Percentiles rank a stretch among this genome's conserved stretches.
These are phyloP conservation scores for Mycteria americana DNA, from an alignment of 2,797 vertebrate species.

Conservation along the genomic window DNA sequence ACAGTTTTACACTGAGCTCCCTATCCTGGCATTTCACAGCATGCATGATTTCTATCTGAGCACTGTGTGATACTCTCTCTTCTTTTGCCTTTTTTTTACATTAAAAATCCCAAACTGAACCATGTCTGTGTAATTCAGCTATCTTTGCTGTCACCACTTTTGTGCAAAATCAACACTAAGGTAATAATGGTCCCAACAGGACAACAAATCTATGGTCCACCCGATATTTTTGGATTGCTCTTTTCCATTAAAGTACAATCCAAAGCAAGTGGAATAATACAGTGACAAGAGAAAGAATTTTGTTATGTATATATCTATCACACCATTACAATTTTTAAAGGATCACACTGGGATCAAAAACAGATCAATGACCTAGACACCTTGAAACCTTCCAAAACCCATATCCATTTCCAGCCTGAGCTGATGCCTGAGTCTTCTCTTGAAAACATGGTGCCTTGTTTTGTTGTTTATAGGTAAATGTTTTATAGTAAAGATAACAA, in stretches of 20 bases:
- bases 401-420: neutral
- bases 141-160: neutral
- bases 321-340: neutral
- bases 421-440: neutral
- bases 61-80: neutral
- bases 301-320: neutral
- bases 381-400: neutral
- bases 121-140: neutral
- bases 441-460: neutral
- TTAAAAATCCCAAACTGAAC: neutral
- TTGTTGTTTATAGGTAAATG: neutral
- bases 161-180: neutral
- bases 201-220: neutral
- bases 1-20: neutral
- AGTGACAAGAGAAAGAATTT: neutral
- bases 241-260: neutral
- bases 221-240: neutral
- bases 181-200: neutral
- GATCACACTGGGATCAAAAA: neutral
- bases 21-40: neutral
- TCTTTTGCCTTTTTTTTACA: neutral
- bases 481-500: neutral
- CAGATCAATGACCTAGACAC: neutral
- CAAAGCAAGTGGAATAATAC: neutral
- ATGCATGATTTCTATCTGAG: neutral